phyloP scores from a whole-genome alignment of 2,113 vertebrate species.

The Prionailurus viverrinus region DNA sequence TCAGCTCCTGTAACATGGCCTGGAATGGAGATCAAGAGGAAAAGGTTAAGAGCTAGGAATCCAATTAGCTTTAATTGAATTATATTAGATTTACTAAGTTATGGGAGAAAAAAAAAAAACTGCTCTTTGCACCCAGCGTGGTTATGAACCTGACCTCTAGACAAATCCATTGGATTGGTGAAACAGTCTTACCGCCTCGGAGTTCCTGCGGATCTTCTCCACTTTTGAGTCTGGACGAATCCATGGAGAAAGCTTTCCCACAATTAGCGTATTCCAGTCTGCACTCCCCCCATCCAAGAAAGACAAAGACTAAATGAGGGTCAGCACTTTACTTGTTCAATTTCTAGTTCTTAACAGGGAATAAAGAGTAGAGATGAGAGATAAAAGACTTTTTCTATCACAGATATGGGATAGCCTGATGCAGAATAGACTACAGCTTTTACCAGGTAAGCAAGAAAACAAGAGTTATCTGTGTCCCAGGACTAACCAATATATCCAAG shows the following conservation, averaged over 20 bases:
- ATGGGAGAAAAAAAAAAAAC: background rate
- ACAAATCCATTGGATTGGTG: background rate
- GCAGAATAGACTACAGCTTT: slow-evolving; percentile 49
- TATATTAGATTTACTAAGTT: background rate
- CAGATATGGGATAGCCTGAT: slow-evolving; percentile 32
- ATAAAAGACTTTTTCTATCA: slow-evolving; percentile 62
- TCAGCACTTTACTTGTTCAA: slow-evolving; percentile 48
- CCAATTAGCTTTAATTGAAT: slow-evolving; percentile 32
- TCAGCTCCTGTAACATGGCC: slow-evolving; percentile 94
- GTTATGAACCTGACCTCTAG: slow-evolving; percentile 4
- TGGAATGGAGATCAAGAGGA: slow-evolving; percentile 78
- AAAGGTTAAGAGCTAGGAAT: slow-evolving; percentile 36
- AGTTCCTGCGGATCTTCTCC: slow-evolving; percentile 91
- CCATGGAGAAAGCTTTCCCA: slow-evolving; percentile 96
- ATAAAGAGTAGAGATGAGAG: slow-evolving; percentile 29
- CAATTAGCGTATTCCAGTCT: slow-evolving; percentile 97
- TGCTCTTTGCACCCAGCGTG: background rate
- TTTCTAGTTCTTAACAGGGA: slow-evolving; percentile 63
- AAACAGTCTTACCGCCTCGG: slow-evolving; percentile 91
- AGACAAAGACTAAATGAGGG: slow-evolving; percentile 75
- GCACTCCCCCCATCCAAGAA: slow-evolving; percentile 71
- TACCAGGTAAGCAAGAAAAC: slow-evolving; percentile 56
- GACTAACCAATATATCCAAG: slow-evolving; percentile 38
- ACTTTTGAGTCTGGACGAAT: slow-evolving; percentile 93
- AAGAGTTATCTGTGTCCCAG: slow-evolving; percentile 37